These are phyloP conservation scores for Spisula solida DNA, from an alignment of 2,888 invertebrate genomes.

Conservation along the genomic window DNA sequence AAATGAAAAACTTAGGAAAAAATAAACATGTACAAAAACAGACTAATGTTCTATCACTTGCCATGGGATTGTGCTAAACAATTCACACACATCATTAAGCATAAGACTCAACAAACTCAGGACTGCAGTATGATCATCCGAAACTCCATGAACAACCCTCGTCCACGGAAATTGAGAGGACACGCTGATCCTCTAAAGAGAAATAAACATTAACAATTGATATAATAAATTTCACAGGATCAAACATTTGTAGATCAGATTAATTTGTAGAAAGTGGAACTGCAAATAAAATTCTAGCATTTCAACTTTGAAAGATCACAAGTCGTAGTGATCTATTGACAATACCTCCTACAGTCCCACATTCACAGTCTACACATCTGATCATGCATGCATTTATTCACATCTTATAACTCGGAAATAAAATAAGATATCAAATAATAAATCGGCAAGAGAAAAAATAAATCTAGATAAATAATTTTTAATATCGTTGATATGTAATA, in stretches of 20 bases:
- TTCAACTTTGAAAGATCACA: neutral
- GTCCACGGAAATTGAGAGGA: no score
- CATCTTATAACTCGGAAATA: neutral
- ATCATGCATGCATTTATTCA: neutral
- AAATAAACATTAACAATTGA: no score
- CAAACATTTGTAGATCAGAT: no score
- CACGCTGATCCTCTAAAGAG: no score
- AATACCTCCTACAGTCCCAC: neutral
- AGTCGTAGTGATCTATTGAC: no score
- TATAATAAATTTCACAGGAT: no score
- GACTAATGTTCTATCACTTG: neutral
- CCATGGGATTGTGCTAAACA: neutral
- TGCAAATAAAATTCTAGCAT: no score
- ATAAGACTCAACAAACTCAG: no score
- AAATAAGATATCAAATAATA: neutral
- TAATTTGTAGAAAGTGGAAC: no score
- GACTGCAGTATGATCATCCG: no score
- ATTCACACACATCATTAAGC: neutral
- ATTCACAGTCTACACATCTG: neutral
- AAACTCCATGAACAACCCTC: no score
- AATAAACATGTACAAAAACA: neutral
- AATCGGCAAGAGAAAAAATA: neutral
- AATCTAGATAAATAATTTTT: constrained; percentile 9
- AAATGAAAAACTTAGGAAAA: neutral
- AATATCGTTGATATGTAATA: constrained; percentile 14